phyloP scores from a whole-genome alignment of 2,888 invertebrate genomes.

The Drosophila macrospina region DNA sequence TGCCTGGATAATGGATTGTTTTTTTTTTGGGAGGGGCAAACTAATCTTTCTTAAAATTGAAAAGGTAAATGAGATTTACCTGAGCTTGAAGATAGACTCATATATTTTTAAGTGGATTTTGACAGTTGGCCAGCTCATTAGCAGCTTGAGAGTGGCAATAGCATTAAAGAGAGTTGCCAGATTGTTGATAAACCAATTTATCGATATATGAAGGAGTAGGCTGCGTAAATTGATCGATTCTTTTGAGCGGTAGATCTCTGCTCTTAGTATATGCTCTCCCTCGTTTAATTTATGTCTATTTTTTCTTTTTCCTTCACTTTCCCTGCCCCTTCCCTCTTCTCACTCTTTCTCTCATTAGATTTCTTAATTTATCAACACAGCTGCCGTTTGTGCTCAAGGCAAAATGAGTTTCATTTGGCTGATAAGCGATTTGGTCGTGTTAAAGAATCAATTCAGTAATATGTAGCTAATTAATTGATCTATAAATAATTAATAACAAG shows the following conservation, averaged over 20 bases:
- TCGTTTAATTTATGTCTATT: too few species aligned
- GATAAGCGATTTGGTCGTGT: neutral
- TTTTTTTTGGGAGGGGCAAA: conserved; percentile 6
- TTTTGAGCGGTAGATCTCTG: too few species aligned
- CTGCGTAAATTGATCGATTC: too few species aligned
- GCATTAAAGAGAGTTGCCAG: neutral
- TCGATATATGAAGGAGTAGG: neutral
- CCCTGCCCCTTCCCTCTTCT: too few species aligned
- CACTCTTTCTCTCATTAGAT: too few species aligned
- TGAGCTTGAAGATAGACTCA: conserved; percentile 8
- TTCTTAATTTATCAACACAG: too few species aligned
- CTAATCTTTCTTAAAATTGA: conserved; percentile 46
- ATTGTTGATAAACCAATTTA: neutral
- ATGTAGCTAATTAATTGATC: conserved; percentile 59
- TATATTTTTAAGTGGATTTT: conserved; percentile 14
- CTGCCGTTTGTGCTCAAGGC: too few species aligned
- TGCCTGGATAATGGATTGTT: conserved; percentile 12
- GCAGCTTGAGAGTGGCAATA: neutral
- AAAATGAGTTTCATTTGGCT: neutral
- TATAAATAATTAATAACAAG: conserved; percentile 45
- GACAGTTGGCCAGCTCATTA: neutral
- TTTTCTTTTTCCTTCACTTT: too few species aligned
- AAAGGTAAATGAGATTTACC: conserved; percentile 30
- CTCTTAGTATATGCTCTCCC: too few species aligned
- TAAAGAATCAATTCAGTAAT: conserved; percentile 24